phyloP scores from a whole-genome alignment of 2,888 invertebrate genomes.

The Drosophila colorata region DNA sequence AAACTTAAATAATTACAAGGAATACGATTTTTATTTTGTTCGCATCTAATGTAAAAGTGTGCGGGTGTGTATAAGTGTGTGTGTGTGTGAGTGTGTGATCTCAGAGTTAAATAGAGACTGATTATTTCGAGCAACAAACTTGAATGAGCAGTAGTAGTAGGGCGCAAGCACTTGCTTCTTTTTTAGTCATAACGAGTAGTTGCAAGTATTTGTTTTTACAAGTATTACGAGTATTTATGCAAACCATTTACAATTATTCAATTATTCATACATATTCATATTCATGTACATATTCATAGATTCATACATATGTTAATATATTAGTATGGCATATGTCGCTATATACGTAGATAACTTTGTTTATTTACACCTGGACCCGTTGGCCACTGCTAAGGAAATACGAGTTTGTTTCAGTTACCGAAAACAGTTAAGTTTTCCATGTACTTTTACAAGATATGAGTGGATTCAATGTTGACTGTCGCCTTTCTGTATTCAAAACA shows the following conservation, averaged over 20 bases:
- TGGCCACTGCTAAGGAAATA: constrained; percentile 1
- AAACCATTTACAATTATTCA: constrained; percentile 45
- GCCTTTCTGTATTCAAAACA: constrained; percentile 8
- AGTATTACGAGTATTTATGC: constrained; percentile 39
- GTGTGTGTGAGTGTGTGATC: constrained; percentile 1
- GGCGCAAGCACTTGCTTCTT: constrained; percentile 53
- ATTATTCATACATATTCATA: constrained; percentile 20
- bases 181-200: constrained; percentile 27
- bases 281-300: constrained; percentile 6
- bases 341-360: constrained; percentile 9
- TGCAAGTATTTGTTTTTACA: constrained; percentile 16
- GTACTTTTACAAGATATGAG: background rate
- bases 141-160: constrained; percentile 47
- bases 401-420: background rate
- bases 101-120: constrained; percentile 48
- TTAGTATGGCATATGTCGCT: background rate
- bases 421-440: background rate
- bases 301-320: background rate
- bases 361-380: constrained; percentile 3
- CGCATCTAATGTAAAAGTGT: background rate
- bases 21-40: constrained; percentile 4
- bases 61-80: constrained; percentile 10
- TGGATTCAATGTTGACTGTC: background rate
- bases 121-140: constrained; percentile 58
- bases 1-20: constrained; percentile 19